Evolutionary conservation across 1,140 invertebrate species (phyloP), one percentile per base, ranked within the genome.

Genomic region (Phenacoccus solenopsis): DNA sequence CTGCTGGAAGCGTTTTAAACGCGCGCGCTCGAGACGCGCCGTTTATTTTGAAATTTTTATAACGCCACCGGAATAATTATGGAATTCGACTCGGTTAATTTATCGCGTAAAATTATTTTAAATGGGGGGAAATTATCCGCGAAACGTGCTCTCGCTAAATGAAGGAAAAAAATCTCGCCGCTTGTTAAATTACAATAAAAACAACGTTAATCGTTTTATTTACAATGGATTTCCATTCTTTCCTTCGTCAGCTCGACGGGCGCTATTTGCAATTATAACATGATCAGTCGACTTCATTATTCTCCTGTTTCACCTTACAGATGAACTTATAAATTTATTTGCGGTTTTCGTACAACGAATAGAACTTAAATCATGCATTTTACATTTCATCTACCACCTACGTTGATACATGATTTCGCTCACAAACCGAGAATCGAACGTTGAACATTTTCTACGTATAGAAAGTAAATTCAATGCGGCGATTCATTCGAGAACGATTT

Each of bases 401-500:
- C n/a, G n/a, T n/a, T n/a, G n/a, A n/a, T n/a, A n/a, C n/a, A n/a
- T n/a, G n/a, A n/a, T n/a, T n/a, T n/a, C n/a, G n/a, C n/a, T n/a
- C 38, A 16, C 38, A 49, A 16, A 9, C 38, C 5, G 5, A 49
- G 2, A 49, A 49, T n/a, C n/a, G n/a, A n/a, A n/a, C n/a, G n/a
- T n/a, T n/a, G n/a, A 4, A 49, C 4, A 4, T 16, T 49, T 49
- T 49, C 38, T 10, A 49, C 38, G 38, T 49, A n/a, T n/a, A n/a
- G n/a, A n/a, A n/a, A n/a, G n/a, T n/a, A n/a, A n/a, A n/a, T n/a
- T n/a, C n/a, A n/a, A n/a, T n/a, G n/a, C n/a, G n/a, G n/a, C 32
- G 59, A 64, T 64, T 64, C 59, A 64, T 64, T 64, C 25, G 25
- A 24, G 25, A 64, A 64, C 59, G 59, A 64, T 27, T 64, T 64